These are phyloP conservation scores for Aleadryas rufinucha DNA, from an alignment of 2,113 vertebrate species.

Conservation along the genomic window DNA sequence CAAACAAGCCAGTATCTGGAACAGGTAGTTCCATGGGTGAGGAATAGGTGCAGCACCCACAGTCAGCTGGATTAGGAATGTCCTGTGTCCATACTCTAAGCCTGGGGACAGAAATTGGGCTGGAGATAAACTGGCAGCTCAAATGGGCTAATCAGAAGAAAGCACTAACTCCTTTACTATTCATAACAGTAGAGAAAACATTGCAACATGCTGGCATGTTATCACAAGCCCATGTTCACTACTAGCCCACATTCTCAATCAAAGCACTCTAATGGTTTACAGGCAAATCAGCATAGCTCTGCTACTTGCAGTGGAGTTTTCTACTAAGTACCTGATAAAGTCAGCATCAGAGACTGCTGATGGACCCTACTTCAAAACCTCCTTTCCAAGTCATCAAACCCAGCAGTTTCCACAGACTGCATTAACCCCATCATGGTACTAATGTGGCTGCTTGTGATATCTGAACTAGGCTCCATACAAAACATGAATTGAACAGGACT, in stretches of 20 bases:
- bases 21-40: not conserved
- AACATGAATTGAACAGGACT: not conserved
- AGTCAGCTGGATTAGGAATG: not conserved
- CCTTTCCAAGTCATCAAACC: not conserved
- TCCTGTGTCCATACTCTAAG: not conserved
- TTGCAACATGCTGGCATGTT: not conserved
- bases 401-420: not conserved
- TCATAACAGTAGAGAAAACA: not conserved
- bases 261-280: not conserved
- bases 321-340: not conserved
- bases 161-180: not conserved
- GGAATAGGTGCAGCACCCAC: not conserved
- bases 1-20: not conserved
- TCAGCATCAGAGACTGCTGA: accelerated
- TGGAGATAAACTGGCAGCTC: not conserved
- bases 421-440: not conserved
- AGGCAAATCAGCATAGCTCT: not conserved
- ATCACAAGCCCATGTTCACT: not conserved
- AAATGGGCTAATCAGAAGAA: not conserved
- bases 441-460: accelerated
- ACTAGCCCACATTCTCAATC: not conserved
- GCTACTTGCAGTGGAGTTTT: not conserved
- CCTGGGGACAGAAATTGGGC: not conserved
- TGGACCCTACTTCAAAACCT: not conserved
- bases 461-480: not conserved